These are phyloP conservation scores for Lerema accius DNA, from an alignment of 1,140 invertebrate genomes.

Conservation along the genomic window DNA sequence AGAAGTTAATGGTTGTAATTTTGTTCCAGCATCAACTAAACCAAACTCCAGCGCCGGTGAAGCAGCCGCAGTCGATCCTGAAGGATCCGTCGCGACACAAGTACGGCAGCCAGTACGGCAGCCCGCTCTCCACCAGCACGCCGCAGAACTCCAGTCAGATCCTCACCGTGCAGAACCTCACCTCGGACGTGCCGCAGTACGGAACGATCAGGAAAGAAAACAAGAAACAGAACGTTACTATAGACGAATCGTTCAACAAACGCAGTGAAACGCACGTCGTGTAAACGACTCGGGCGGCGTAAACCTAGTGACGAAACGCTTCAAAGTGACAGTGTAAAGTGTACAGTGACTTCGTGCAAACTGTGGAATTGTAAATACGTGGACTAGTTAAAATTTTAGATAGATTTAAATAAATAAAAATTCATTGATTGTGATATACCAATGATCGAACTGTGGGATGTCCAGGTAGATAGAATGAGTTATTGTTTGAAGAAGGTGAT, in stretches of 20 bases:
- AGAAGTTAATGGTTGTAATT: too few species aligned
- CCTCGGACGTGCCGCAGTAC: constrained; percentile 75
- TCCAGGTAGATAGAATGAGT: constrained; percentile 53
- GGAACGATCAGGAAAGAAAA: constrained; percentile 80
- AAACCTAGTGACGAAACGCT: constrained; percentile 15
- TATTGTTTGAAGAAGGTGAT: constrained; percentile 26
- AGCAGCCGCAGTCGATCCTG: constrained; percentile 84
- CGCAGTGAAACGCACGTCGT: constrained; percentile 76
- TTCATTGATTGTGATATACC: constrained; percentile 75
- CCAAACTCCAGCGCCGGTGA: constrained; percentile 65
- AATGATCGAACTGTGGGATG: constrained; percentile 51
- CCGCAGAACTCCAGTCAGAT: constrained; percentile 77
- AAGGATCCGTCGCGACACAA: constrained; percentile 84
- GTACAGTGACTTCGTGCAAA: constrained; percentile 12
- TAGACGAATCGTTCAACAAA: constrained; percentile 74
- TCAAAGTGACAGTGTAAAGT: constrained; percentile 22
- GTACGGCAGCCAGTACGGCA: constrained; percentile 82
- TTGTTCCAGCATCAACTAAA: constrained; percentile 63
- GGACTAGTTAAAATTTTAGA: constrained; percentile 70
- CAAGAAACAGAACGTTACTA: constrained; percentile 78
- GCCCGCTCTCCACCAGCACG: constrained; percentile 70
- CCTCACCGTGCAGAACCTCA: constrained; percentile 78
- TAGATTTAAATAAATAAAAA: constrained; percentile 61
- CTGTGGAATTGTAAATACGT: constrained; percentile 40
- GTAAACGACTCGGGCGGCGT: constrained; percentile 43